phyloP scores from a whole-genome alignment of 2,113 vertebrate species.

The Eolophus roseicapilla region DNA sequence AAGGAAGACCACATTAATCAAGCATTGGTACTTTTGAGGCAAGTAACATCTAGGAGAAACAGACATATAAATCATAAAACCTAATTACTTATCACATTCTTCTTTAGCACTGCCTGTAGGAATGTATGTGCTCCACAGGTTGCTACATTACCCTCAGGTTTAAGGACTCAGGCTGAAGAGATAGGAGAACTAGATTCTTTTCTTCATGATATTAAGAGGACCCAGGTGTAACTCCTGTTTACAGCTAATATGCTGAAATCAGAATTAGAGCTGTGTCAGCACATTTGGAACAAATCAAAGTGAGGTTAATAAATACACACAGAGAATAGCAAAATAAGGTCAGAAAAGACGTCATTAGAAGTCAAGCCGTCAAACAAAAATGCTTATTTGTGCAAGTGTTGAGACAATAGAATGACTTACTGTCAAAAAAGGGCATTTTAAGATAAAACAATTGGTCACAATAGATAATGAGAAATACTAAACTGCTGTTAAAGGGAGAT shows the following conservation, averaged over 20 bases:
- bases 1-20: constrained; percentile 63
- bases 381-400: not conserved
- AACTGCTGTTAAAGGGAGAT: not conserved
- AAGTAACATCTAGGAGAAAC: constrained; percentile 32
- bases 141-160: not conserved
- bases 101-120: not conserved
- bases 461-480: not conserved
- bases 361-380: not conserved
- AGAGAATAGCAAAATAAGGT: not conserved
- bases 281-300: not conserved
- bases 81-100: constrained; percentile 28
- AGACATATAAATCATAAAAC: constrained; percentile 49
- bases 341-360: not conserved
- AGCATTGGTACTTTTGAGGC: constrained; percentile 47
- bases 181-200: not conserved
- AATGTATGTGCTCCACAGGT: not conserved
- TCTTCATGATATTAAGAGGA: not conserved
- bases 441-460: not conserved
- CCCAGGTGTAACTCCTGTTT: not conserved
- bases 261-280: not conserved
- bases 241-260: not conserved
- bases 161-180: not conserved
- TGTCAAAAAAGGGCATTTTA: not conserved
- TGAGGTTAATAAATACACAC: not conserved
- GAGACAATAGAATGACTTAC: not conserved